Percentiles rank a stretch among this genome's conserved stretches.
Evolutionary conservation across 1,140 invertebrate genomes (phyloP).

Genomic region (Drosophila santomea): DNA sequence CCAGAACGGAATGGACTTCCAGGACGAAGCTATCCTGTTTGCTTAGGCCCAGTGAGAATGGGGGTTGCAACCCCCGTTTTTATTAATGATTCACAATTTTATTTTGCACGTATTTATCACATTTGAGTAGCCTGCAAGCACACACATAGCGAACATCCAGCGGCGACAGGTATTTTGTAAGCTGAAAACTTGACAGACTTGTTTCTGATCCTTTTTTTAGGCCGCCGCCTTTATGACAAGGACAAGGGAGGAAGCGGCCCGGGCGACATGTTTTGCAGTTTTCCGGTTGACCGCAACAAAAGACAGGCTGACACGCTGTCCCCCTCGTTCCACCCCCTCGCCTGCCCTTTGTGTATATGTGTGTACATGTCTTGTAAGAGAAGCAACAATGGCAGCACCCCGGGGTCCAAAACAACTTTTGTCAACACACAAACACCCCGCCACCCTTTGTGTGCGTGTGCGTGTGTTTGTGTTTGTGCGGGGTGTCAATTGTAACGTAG

Average conservation of each 20-base stretch:
- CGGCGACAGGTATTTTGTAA: slow-evolving; percentile 81
- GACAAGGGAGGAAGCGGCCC: slow-evolving; percentile 52
- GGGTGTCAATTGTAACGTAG: slow-evolving; percentile 83
- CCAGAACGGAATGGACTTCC: slow-evolving; percentile 56
- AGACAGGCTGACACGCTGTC: slow-evolving; percentile 82
- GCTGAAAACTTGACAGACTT: slow-evolving; percentile 81
- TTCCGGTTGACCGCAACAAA: slow-evolving; percentile 85
- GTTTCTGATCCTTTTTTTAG: slow-evolving; percentile 72
- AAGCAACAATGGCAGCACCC: slow-evolving; percentile 68
- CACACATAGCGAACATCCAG: slow-evolving; percentile 31
- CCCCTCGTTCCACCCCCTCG: slow-evolving; percentile 3
- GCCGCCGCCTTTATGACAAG: slow-evolving; percentile 64
- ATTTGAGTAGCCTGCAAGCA: slow-evolving; percentile 59
- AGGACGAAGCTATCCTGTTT: slow-evolving; percentile 62
- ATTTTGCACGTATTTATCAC: slow-evolving; percentile 82
- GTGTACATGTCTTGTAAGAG: slow-evolving; percentile 63
- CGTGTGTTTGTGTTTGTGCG: slow-evolving; percentile 17
- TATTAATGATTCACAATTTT: slow-evolving; percentile 82
- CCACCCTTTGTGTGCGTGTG: neutral
- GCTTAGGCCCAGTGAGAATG: slow-evolving; percentile 36
- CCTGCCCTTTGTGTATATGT: slow-evolving; percentile 3
- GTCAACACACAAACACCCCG: slow-evolving; percentile 60
- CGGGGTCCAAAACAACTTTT: slow-evolving; percentile 71
- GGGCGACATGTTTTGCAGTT: slow-evolving; percentile 83
- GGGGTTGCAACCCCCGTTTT: slow-evolving; percentile 54